These are phyloP conservation scores for Falcunculus frontatus DNA, from an alignment of 2,113 vertebrate genomes.

Conservation along the genomic window DNA sequence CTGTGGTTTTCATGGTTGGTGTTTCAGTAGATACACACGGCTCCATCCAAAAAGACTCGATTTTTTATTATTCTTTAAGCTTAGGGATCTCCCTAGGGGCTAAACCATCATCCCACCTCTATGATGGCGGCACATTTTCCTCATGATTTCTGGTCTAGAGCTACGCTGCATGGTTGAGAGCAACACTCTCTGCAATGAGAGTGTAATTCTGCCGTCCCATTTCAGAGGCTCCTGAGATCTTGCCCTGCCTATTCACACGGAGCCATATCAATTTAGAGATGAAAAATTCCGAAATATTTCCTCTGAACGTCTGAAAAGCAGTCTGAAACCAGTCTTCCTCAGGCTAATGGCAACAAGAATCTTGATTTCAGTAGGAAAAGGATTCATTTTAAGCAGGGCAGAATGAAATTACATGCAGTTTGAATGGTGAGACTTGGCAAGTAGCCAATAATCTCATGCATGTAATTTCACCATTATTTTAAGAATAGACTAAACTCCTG, in stretches of 20 bases:
- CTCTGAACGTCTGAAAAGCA: neutral
- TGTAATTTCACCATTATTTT: neutral
- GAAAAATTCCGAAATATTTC: neutral
- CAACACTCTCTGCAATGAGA: neutral
- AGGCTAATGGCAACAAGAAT: neutral
- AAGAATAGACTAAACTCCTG: neutral
- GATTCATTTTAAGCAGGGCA: neutral
- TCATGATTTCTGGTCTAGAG: neutral
- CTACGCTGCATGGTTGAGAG: neutral
- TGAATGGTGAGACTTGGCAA: neutral
- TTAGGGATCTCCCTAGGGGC: neutral
- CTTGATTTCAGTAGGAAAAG: neutral
- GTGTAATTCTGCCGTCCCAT: neutral
- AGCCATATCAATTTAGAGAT: neutral
- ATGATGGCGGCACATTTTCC: neutral
- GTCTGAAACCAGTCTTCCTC: neutral
- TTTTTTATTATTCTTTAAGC: neutral
- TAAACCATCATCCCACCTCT: neutral
- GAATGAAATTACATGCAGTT: neutral
- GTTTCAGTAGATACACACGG: neutral
- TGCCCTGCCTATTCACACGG: neutral
- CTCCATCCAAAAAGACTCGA: neutral
- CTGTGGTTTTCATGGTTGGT: constrained; percentile 9
- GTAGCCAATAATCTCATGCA: neutral
- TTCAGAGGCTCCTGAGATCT: neutral